Evolutionary conservation across 2,888 invertebrate genomes (phyloP).

Genomic region (Drosophila fulvimacula): DNA sequence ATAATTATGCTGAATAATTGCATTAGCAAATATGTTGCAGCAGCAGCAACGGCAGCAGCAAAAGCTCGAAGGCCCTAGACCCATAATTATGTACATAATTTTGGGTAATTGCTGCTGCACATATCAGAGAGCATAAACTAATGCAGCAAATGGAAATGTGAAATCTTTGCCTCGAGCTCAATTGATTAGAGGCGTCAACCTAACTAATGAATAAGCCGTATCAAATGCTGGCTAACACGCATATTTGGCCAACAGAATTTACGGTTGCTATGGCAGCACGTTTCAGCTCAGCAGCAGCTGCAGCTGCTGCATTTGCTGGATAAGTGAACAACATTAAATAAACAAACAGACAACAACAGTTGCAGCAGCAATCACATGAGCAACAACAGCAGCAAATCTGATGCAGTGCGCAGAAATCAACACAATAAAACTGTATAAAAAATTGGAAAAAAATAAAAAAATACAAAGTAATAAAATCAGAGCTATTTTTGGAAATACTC

Average conservation of each 20-base stretch:
- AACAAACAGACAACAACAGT: constrained; percentile 57
- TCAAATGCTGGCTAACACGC: not conserved
- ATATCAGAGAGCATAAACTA: constrained; percentile 9
- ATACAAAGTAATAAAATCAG: not conserved
- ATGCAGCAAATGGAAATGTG: not conserved
- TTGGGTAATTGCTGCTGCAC: constrained; percentile 40
- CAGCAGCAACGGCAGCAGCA: constrained; percentile 43
- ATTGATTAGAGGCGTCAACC: constrained; percentile 72
- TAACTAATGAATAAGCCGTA: constrained; percentile 59
- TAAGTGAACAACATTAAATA: constrained; percentile 65
- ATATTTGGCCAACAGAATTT: constrained; percentile 1
- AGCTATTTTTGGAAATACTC: not conserved
- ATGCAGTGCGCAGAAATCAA: constrained; percentile 51
- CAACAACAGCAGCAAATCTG: constrained; percentile 31
- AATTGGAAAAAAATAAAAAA: constrained; percentile 5
- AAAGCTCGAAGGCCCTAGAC: constrained; percentile 29
- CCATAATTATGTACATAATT: constrained; percentile 57
- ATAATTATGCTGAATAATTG: constrained; percentile 75
- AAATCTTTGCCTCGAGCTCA: constrained; percentile 35
- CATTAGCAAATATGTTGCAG: constrained; percentile 65
- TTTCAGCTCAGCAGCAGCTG: constrained; percentile 9
- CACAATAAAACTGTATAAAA: constrained; percentile 19
- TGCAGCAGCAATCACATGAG: constrained; percentile 16
- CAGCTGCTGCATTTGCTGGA: constrained; percentile 42
- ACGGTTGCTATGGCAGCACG: not conserved